These are phyloP conservation scores for Philereme transversata DNA, from an alignment of 2,888 invertebrate species.

Conservation along the genomic window DNA sequence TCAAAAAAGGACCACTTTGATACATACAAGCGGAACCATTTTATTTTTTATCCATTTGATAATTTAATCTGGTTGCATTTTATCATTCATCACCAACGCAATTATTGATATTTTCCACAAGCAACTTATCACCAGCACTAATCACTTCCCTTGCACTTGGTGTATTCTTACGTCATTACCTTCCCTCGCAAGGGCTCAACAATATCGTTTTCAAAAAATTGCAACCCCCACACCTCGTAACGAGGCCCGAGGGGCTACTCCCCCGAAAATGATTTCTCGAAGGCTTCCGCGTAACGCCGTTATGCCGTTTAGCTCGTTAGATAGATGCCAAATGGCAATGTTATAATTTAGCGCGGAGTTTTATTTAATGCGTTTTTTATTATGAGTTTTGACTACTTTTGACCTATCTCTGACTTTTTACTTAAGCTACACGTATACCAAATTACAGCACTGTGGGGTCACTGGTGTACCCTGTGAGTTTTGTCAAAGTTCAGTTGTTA, in stretches of 20 bases:
- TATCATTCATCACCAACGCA: conserved; percentile 5
- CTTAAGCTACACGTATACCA: too few relatives aligned
- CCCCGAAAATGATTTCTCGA: conserved; percentile 52
- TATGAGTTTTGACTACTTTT: not conserved
- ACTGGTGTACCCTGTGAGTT: too few relatives aligned
- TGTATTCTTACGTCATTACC: conserved; percentile 55
- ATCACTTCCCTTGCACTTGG: conserved; percentile 11
- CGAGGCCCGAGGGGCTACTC: conserved; percentile 45
- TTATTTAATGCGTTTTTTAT: conserved; percentile 25
- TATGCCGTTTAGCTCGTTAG: conserved; percentile 54
- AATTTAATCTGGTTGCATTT: too few relatives aligned
- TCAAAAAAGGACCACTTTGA: too few relatives aligned
- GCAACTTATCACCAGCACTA: too few relatives aligned
- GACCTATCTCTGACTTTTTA: too few relatives aligned
- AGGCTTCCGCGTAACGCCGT: conserved; percentile 39
- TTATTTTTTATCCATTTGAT: too few relatives aligned
- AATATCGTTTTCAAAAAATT: conserved; percentile 59
- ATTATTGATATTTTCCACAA: too few relatives aligned
- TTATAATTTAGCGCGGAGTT: conserved; percentile 36
- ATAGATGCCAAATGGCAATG: conserved; percentile 56
- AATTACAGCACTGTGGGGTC: too few relatives aligned
- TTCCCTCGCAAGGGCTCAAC: conserved; percentile 44
- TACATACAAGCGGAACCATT: too few relatives aligned
- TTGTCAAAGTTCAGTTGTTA: too few relatives aligned
- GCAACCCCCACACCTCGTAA: conserved; percentile 48